A percentile compares a stretch with the other conserved stretches of the same genome.
phyloP scores from a whole-genome alignment of 2,888 invertebrate species.

The Platypus cylindrus region DNA sequence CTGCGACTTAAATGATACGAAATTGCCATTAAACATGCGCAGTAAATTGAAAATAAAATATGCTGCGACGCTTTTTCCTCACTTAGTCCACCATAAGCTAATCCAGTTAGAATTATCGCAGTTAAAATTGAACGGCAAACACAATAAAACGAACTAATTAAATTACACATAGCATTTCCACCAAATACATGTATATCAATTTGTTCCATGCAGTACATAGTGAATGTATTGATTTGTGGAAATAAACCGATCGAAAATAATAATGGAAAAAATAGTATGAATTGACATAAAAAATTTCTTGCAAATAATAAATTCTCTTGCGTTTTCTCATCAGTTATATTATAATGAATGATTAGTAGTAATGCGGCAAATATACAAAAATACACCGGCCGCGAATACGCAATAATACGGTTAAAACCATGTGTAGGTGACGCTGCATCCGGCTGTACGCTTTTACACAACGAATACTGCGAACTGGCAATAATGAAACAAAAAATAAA shows the following conservation, averaged over 20 bases:
- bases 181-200: slow-evolving; percentile 82
- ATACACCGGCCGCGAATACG: slow-evolving; percentile 88
- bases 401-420: slow-evolving; percentile 89
- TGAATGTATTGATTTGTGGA: slow-evolving; percentile 93
- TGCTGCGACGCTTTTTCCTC: slow-evolving; percentile 80
- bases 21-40: slow-evolving; percentile 74
- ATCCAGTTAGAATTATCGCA: slow-evolving; percentile 69
- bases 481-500: slow-evolving; percentile 96
- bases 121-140: slow-evolving; percentile 69
- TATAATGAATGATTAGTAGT: slow-evolving; percentile 27
- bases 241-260: slow-evolving; percentile 91
- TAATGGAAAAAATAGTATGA: slow-evolving; percentile 83
- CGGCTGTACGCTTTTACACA: slow-evolving; percentile 95
- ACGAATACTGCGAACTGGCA: slow-evolving; percentile 93
- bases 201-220: slow-evolving; percentile 95
- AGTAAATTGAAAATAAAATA: slow-evolving; percentile 88
- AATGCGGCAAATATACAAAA: slow-evolving; percentile 66
- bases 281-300: slow-evolving; percentile 62
- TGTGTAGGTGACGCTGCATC: slow-evolving; percentile 98
- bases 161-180: slow-evolving; percentile 75
- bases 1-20: slow-evolving; percentile 88
- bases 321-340: slow-evolving; percentile 33
- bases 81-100: slow-evolving; percentile 74
- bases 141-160: slow-evolving; percentile 73
- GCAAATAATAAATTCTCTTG: slow-evolving; percentile 50